Percentiles rank a stretch among this genome's conserved stretches.
phyloP scores from a whole-genome alignment of 2,797 vertebrate species.

The Lacerta viridis region DNA sequence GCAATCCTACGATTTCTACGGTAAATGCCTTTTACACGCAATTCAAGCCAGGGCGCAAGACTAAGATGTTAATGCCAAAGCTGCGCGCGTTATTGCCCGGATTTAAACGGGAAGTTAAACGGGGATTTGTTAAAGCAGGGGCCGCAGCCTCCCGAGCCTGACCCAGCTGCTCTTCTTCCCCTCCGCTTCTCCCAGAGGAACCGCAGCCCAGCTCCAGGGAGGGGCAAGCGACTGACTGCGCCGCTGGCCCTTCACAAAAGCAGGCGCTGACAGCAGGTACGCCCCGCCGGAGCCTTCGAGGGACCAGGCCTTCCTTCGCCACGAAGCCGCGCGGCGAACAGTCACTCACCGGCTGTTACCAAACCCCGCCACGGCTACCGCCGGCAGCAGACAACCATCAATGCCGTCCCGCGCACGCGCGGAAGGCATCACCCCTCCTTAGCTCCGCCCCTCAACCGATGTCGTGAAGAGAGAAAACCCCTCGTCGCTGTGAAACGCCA shows the following conservation, averaged over 20 bases:
- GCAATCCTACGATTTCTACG: no score
- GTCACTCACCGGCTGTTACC: accelerated
- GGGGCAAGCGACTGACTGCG: not conserved
- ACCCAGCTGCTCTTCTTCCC: not conserved
- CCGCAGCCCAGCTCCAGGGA: not conserved
- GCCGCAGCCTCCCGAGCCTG: not conserved
- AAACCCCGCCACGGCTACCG: accelerated
- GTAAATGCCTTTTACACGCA: not conserved
- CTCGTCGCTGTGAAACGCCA: not conserved
- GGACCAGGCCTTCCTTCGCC: not conserved
- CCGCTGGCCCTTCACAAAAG: not conserved
- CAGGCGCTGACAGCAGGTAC: not conserved
- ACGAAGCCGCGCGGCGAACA: not conserved
- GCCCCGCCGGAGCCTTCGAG: not conserved
- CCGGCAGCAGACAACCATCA: not conserved
- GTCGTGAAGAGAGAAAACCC: no score
- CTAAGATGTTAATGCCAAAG: not conserved
- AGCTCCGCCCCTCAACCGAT: not conserved
- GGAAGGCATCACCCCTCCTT: accelerated
- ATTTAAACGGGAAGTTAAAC: no score
- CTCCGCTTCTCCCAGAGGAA: not conserved
- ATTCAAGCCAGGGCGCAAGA: not conserved
- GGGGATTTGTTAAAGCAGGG: no score
- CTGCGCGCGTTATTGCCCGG: no score
- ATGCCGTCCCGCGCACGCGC: conserved; percentile 1